Base-by-base conservation (phyloP, 2,113 vertebrate species). In the Anarhynchus alexandrinus region DNA sequence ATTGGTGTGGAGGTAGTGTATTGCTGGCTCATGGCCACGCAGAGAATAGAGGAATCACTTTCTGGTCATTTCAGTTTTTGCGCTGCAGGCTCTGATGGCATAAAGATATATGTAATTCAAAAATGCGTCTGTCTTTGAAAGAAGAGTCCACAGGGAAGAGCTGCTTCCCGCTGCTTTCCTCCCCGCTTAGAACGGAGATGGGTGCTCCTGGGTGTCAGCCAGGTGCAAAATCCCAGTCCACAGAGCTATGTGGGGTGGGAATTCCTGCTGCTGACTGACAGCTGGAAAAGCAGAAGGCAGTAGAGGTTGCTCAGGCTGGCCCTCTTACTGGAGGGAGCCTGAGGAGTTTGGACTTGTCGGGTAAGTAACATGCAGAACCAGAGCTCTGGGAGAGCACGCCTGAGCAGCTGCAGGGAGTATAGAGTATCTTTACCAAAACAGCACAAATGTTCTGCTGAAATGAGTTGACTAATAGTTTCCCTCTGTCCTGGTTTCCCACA, bases 401-500 rank as follows among this genome's bases (percentile, higher is more conserved):
- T 51, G 65, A 96, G 91, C 91, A 89, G 81, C 93, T 95, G 95
- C 81, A 74, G 77, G 87, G 54, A 89, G 52, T 57, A 59, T 54
- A 82, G 54, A 61, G 49, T 85, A 43, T 91, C 91, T 87, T 43
- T 42, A 87, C 69, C 82, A 79, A 91, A 93, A 88, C 81, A 91
- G 23, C 54, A 52, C 47, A 88, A 88, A 72, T 59, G 34, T 86
- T 86, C 82, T 95, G 83, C 94, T 95, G 82, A 90, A 92, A 92
- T 47, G 29, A 91, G 26, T 26, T 92, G 66, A 61, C 82, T 74
- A 86, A 93, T 65, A 76, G 52, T 59, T 92, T 79, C 69, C 73
- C 83, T 59, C 47, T 94, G 76, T 55, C 47, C n/a, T 74, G 47
- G 26, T 80, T 94, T 93, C 88, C 88, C 95, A 40, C 77, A 58